Evolutionary conservation across 2,797 vertebrate genomes (phyloP).

Genomic region (Macropodus opercularis): DNA sequence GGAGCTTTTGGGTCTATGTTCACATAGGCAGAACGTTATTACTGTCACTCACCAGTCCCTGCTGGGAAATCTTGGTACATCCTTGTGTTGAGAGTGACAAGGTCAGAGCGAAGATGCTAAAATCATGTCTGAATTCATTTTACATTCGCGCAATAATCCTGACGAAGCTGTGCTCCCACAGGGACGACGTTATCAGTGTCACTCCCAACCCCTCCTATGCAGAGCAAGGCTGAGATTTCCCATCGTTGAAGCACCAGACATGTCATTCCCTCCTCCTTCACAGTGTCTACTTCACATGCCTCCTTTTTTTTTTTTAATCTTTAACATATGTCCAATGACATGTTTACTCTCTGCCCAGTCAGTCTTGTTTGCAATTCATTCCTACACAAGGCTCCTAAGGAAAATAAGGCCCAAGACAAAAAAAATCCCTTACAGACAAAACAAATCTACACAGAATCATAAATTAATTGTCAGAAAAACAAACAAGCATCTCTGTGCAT

Average conservation of each 20-base stretch:
- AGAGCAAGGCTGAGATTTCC: too few relatives aligned
- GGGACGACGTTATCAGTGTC: background rate
- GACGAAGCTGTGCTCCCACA: background rate
- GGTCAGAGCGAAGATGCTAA: constrained; percentile 1
- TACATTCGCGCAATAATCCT: background rate
- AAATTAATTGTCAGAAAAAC: background rate
- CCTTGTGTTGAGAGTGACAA: background rate
- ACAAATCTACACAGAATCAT: constrained; percentile 12
- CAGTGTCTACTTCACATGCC: background rate
- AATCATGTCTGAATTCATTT: background rate
- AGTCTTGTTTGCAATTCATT: constrained; percentile 15
- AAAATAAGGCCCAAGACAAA: constrained; percentile 8
- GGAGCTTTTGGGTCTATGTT: background rate
- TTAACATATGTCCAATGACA: too few relatives aligned
- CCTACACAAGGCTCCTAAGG: constrained; percentile 7
- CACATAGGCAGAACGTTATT: background rate
- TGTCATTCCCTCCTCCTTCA: background rate
- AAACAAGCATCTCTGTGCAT: background rate
- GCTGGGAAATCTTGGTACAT: background rate
- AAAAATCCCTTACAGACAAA: constrained; percentile 10
- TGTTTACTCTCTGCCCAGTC: too few relatives aligned
- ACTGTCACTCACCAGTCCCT: background rate
- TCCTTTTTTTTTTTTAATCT: too few relatives aligned
- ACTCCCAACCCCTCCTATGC: background rate
- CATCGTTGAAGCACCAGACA: background rate